Conservation (phyloP, 2,797 vertebrate genomes). For the Sebastolobus alascanus region DNA sequence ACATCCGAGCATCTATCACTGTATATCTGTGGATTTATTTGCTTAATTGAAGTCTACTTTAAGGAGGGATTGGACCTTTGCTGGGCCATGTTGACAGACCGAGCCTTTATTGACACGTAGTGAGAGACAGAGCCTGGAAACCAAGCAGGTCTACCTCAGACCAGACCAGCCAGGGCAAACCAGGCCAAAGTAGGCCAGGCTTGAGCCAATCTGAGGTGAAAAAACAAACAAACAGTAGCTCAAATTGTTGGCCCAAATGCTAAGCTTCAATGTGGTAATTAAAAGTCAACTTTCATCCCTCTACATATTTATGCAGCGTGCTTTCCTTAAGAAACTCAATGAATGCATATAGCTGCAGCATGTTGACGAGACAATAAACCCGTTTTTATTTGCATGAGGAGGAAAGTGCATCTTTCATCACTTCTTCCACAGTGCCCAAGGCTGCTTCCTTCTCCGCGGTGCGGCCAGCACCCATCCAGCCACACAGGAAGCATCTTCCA, state of each 20-base stretch:
- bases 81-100: slow-evolving; percentile 37
- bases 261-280: slow-evolving; percentile 18
- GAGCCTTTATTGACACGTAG: slow-evolving; percentile 51
- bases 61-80: slow-evolving; percentile 15
- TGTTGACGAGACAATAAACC: slow-evolving; percentile 62
- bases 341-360: slow-evolving; percentile 23
- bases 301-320: background rate
- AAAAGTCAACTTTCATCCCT: background rate
- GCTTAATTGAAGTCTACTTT: slow-evolving; percentile 24
- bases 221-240: slow-evolving; percentile 31
- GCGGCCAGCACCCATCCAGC: slow-evolving; percentile 74
- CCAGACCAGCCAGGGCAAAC: slow-evolving; percentile 11
- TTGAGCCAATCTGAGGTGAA: slow-evolving; percentile 18
- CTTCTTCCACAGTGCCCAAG: slow-evolving; percentile 73
- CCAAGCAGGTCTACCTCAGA: slow-evolving; percentile 27
- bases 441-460: slow-evolving; percentile 65
- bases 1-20: slow-evolving; percentile 23
- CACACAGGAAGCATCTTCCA: slow-evolving; percentile 83
- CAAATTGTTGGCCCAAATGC: slow-evolving; percentile 5
- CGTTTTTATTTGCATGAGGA: slow-evolving; percentile 59
- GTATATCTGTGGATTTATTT: slow-evolving; percentile 34
- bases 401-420: slow-evolving; percentile 72
- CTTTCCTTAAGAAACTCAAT: slow-evolving; percentile 8
- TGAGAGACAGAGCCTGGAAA: slow-evolving; percentile 50
- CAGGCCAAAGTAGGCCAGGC: slow-evolving; percentile 12